Base-by-base conservation (phyloP, 2,113 vertebrate genomes). In the Tiliqua scincoides region DNA sequence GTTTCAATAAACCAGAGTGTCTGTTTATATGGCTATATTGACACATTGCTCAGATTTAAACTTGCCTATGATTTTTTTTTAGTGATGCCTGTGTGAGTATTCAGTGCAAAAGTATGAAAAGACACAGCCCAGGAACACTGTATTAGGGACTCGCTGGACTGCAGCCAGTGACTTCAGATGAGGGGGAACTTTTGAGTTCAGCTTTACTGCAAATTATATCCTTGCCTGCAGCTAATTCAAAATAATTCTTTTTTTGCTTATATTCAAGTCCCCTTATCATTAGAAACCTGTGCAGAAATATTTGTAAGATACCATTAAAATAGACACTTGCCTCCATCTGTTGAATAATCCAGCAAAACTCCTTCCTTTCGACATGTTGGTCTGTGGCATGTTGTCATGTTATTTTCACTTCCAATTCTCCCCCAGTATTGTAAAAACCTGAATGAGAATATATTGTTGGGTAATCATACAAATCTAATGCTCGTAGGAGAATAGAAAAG, bases 341-440 rank as follows among this genome's bases (percentile, higher is more conserved):
- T 97, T 48, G 99, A 99, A 93, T 98, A 99, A 89, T 99, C 98
- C 85, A 99, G 93, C 86, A 99, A 95, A 76, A 99, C 99, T 21
- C 98, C 98, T 88, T 99, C 99, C 94, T 97, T 99, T 80, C 98
- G 97, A 95, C 99, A 99, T n/a, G 97, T 96, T 1, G 98, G 98
- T 89, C 98, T 97, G 91, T 98, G 98, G 80, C 99, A 99, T 68
- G 97, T 97, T 76, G 98, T 99, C 97, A 98, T 98, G 92, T 99
- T 99, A 88, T 97, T 98, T 88, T 99, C 98, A 93, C 98, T 99
- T 79, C 98, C 98, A 74, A 99, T 99, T 92, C 97, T 97, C 6
- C 98, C 98, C 99, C 99, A 99, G 94, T 99, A 99, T 77, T 99
- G 98, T 79, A 99, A 97, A 97, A 99, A 99, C 93, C 99, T 99